Evolutionary conservation across 2,797 vertebrate species (phyloP).

Genomic region (Nasua narica): DNA sequence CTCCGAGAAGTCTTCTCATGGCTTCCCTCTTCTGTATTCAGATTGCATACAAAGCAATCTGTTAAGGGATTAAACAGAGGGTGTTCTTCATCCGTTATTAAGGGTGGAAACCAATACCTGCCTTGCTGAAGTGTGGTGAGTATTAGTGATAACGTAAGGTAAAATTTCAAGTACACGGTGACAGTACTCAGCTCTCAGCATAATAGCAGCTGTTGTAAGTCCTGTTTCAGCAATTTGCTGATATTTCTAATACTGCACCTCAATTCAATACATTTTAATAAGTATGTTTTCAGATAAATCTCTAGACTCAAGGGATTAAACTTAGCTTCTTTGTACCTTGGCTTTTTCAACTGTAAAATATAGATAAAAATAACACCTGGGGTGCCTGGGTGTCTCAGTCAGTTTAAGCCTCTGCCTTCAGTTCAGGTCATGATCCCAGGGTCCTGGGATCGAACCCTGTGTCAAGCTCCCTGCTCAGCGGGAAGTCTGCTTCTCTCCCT

Average conservation of each 20-base stretch:
- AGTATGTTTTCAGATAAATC: not conserved
- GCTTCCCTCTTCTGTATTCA: not conserved
- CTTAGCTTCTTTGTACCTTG: not conserved
- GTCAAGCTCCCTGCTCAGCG: not conserved
- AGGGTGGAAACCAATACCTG: not conserved
- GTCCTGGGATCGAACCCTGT: not conserved
- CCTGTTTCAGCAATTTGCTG: not conserved
- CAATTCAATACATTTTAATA: not conserved
- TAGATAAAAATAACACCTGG: not conserved
- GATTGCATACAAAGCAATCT: not conserved
- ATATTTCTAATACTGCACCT: not conserved
- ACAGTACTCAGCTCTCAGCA: not conserved
- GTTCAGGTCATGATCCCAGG: not conserved
- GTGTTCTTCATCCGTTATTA: not conserved
- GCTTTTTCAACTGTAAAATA: not conserved
- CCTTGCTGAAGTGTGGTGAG: not conserved
- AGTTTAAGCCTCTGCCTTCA: not conserved
- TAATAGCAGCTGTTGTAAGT: not conserved
- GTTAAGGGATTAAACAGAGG: not conserved
- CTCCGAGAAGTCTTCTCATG: not conserved
- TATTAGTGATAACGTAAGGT: not conserved
- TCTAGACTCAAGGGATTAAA: not conserved
- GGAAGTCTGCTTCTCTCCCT: not conserved
- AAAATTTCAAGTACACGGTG: not conserved
- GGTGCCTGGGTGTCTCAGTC: not conserved